A percentile compares a stretch with the other conserved stretches of the same genome.
Evolutionary conservation across 2,797 vertebrate genomes (phyloP).

Genomic region (Discoglossus pictus): DNA sequence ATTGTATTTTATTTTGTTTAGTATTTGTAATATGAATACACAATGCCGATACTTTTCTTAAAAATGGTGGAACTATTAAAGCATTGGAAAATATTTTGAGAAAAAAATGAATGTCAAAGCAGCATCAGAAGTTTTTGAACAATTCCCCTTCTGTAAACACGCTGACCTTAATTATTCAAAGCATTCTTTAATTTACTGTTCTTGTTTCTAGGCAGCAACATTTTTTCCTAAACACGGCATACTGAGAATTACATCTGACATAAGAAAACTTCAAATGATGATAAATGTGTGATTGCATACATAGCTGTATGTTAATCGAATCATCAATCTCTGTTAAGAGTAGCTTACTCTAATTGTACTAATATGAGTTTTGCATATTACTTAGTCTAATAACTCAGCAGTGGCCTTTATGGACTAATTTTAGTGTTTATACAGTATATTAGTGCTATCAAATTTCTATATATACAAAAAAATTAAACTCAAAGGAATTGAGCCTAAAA

Average conservation of each 20-base stretch:
- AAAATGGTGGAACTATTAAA: too few species aligned
- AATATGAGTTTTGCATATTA: conserved; percentile 33
- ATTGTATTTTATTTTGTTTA: too few species aligned
- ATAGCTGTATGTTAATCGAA: conserved; percentile 43
- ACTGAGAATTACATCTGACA: conserved; percentile 35
- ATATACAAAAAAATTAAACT: neutral
- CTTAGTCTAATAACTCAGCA: conserved; percentile 22
- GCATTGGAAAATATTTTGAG: too few species aligned
- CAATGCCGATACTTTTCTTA: too few species aligned
- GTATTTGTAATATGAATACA: too few species aligned
- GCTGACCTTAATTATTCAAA: conserved; percentile 28
- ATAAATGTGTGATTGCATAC: conserved; percentile 43
- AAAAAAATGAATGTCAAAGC: too few species aligned
- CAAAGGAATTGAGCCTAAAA: neutral
- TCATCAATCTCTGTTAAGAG: conserved; percentile 42
- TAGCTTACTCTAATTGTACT: conserved; percentile 20
- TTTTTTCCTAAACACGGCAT: conserved; percentile 4
- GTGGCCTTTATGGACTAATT: conserved; percentile 22
- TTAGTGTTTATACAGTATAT: conserved; percentile 11
- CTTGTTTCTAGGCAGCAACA: conserved; percentile 22
- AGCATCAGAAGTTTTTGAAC: too few species aligned
- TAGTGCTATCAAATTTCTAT: neutral
- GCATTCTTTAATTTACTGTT: conserved; percentile 32
- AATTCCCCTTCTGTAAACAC: too few species aligned
- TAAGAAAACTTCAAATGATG: conserved; percentile 45